Percentiles rank a stretch among this genome's conserved stretches.
Conservation (phyloP, 2,113 vertebrate genomes). For the zebrafish (Danio rerio) region DNA sequence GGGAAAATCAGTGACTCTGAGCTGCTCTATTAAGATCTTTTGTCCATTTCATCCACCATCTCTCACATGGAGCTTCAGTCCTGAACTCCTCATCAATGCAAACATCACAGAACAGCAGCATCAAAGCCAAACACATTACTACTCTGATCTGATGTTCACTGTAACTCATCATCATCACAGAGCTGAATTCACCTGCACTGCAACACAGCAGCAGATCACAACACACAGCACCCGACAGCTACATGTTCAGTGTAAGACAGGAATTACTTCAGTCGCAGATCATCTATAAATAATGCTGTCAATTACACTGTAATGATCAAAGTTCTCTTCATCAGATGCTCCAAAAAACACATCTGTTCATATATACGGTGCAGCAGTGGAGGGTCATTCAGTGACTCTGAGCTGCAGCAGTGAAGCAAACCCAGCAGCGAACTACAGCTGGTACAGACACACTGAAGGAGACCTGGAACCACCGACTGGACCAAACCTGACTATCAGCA, state of each 20-base stretch:
- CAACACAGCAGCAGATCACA: neutral
- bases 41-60: conserved; percentile 25
- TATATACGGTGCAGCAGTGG: neutral
- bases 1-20: conserved; percentile 26
- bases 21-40: conserved; percentile 29
- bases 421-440: too few relatives aligned
- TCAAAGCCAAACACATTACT: neutral
- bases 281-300: too few relatives aligned
- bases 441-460: neutral
- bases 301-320: too few relatives aligned
- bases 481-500: neutral
- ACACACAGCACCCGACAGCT: neutral
- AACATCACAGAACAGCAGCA: neutral
- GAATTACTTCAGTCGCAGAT: neutral
- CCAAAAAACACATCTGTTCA: neutral
- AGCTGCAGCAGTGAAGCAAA: conserved; percentile 30
- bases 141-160: conserved; percentile 45
- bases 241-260: conserved; percentile 33
- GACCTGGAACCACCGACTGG: neutral
- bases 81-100: neutral
- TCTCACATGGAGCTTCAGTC: conserved; percentile 36
- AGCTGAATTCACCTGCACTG: conserved; percentile 29
- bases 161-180: conserved; percentile 24
- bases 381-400: conserved; percentile 31
- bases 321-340: neutral